Conservation (phyloP, 1,140 invertebrate genomes). For the Camponotus floridanus region DNA sequence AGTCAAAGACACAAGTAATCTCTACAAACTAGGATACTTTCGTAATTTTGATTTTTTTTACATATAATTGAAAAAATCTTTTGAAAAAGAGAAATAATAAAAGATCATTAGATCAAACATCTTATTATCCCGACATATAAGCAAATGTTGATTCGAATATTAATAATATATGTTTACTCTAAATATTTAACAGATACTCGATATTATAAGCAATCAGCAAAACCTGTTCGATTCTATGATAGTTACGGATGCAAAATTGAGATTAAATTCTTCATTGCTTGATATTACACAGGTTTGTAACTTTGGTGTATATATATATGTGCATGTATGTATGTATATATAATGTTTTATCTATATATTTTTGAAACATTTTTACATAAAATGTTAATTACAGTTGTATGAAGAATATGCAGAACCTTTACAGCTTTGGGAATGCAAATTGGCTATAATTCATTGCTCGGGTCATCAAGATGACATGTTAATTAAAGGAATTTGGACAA, state of each 20-base stretch:
- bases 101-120: background rate
- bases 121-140: background rate
- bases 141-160: background rate
- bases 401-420: constrained; percentile 94
- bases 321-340: constrained; percentile 9
- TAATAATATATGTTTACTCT: constrained; percentile 15
- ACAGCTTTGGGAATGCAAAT: constrained; percentile 94
- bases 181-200: constrained; percentile 87
- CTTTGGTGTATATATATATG: constrained; percentile 18
- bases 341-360: constrained; percentile 3
- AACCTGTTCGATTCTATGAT: constrained; percentile 66
- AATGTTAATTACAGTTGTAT: constrained; percentile 88
- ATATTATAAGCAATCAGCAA: constrained; percentile 87
- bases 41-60: background rate
- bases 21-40: background rate
- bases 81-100: background rate
- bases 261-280: constrained; percentile 88
- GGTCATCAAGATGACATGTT: constrained; percentile 92
- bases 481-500: constrained; percentile 93
- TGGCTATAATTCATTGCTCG: constrained; percentile 94
- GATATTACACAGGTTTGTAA: constrained; percentile 88
- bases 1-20: background rate
- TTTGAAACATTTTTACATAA: background rate
- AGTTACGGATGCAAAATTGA: constrained; percentile 85
- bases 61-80: background rate